Conservation (phyloP, 1,140 invertebrate species). For the Brachionus sp. region DNA sequence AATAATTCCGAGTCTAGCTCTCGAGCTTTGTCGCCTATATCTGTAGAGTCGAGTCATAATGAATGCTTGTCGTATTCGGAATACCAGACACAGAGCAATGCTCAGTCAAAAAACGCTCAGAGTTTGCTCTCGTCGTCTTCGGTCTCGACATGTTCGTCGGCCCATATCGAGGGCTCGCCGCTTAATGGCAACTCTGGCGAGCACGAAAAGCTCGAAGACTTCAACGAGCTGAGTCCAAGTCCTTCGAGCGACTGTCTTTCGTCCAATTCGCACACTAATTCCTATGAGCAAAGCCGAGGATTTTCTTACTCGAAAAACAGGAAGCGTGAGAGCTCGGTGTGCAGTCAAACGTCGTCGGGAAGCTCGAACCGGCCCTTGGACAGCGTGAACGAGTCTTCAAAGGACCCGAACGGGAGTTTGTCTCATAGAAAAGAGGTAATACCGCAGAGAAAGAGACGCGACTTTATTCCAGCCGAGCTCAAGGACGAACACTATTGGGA, state of each 20-base stretch:
- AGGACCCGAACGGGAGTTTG: not conserved
- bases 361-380: not conserved
- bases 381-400: not conserved
- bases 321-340: not conserved
- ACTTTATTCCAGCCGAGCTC: constrained; percentile 88
- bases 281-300: not conserved
- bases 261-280: not conserved
- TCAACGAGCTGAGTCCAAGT: constrained; percentile 26
- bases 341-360: not conserved
- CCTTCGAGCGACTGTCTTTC: constrained; percentile 30
- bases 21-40: not conserved
- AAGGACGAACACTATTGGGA: constrained; percentile 98
- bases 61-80: not conserved
- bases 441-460: constrained; percentile 37
- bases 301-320: not conserved
- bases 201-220: constrained; percentile 18
- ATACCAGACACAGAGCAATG: not conserved
- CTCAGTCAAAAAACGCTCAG: not conserved
- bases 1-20: not conserved
- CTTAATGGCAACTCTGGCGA: not conserved
- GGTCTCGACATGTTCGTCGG: not conserved
- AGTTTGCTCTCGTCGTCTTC: not conserved
- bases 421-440: constrained; percentile 37
- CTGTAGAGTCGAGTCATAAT: not conserved
- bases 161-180: not conserved